These are phyloP conservation scores for Crioceris asparagi DNA, from an alignment of 2,888 invertebrate species.

Conservation along the genomic window DNA sequence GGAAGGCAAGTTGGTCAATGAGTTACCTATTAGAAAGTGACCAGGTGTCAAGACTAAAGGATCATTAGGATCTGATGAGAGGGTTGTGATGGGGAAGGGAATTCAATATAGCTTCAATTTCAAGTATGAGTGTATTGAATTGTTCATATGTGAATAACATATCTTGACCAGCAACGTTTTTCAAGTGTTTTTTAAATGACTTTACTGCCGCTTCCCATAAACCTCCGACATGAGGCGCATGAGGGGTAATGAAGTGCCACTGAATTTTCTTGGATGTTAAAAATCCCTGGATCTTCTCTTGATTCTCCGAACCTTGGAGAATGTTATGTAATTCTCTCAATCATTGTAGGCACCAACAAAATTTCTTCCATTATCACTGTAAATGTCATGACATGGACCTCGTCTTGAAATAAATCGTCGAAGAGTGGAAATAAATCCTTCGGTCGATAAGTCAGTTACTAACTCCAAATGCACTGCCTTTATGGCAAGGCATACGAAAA, in stretches of 20 bases:
- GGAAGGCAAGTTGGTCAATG: slow-evolving; percentile 17
- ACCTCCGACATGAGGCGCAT: too few species aligned
- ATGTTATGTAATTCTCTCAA: slow-evolving; percentile 1
- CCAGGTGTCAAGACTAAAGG: slow-evolving; percentile 20
- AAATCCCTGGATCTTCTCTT: slow-evolving; percentile 1
- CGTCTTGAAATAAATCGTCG: too few species aligned
- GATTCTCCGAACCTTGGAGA: not conserved
- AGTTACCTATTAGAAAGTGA: slow-evolving; percentile 24
- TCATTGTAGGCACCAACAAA: slow-evolving; percentile 7
- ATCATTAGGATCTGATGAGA: slow-evolving; percentile 22
- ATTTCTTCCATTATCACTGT: slow-evolving; percentile 8
- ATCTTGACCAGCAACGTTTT: slow-evolving; percentile 10
- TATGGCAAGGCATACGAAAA: not conserved
- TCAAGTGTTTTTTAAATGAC: slow-evolving; percentile 8
- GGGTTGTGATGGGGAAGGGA: slow-evolving; percentile 24
- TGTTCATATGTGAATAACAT: slow-evolving; percentile 10
- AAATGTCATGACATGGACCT: not conserved
- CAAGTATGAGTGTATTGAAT: slow-evolving; percentile 15
- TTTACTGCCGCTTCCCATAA: slow-evolving; percentile 10
- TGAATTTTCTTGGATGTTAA: slow-evolving; percentile 2
- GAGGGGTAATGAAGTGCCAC: too few species aligned
- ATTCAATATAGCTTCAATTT: slow-evolving; percentile 29
- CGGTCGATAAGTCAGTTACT: not conserved
- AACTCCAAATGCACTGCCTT: slow-evolving; percentile 1
- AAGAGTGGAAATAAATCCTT: not conserved